A percentile compares a stretch with the other conserved stretches of the same genome.
These are phyloP conservation scores for Schizopygopsis pylzovi DNA, from an alignment of 2,797 vertebrate species.

Conservation along the genomic window DNA sequence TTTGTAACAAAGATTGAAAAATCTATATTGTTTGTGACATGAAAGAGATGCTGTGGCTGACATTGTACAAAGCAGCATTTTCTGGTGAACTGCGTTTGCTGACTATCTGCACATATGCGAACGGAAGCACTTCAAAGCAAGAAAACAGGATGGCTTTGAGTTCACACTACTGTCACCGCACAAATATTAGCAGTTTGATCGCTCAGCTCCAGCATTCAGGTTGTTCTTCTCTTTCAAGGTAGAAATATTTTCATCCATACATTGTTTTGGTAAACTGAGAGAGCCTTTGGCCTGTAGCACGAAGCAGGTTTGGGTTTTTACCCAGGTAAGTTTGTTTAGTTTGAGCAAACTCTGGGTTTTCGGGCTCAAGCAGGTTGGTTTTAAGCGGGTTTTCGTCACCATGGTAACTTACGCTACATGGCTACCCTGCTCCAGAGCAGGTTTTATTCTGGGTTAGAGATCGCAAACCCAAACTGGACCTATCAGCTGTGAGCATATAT, in stretches of 20 bases:
- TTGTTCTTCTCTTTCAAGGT: not conserved
- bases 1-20: constrained; percentile 31
- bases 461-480: too few relatives aligned
- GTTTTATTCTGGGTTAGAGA: too few relatives aligned
- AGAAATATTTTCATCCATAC: constrained; percentile 17
- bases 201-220: not conserved
- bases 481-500: too few relatives aligned
- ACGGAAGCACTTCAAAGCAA: constrained; percentile 41
- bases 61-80: constrained; percentile 19
- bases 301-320: too few relatives aligned
- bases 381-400: too few relatives aligned
- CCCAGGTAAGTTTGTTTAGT: too few relatives aligned
- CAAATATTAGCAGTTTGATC: constrained; percentile 32
- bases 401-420: too few relatives aligned
- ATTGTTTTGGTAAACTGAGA: not conserved
- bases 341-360: too few relatives aligned
- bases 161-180: constrained; percentile 22
- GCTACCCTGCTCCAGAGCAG: too few relatives aligned
- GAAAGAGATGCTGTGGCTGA: constrained; percentile 34
- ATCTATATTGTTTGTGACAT: constrained; percentile 38
- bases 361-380: too few relatives aligned
- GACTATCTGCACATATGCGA: constrained; percentile 9
- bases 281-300: not conserved
- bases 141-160: not conserved
- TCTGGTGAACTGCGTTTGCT: constrained; percentile 7